Evolutionary conservation across 53 echinoderm and acorn worm genomes (phyloP), one percentile per base, ranked within the genome.

Genomic region (Paracentrotus lividus): DNA sequence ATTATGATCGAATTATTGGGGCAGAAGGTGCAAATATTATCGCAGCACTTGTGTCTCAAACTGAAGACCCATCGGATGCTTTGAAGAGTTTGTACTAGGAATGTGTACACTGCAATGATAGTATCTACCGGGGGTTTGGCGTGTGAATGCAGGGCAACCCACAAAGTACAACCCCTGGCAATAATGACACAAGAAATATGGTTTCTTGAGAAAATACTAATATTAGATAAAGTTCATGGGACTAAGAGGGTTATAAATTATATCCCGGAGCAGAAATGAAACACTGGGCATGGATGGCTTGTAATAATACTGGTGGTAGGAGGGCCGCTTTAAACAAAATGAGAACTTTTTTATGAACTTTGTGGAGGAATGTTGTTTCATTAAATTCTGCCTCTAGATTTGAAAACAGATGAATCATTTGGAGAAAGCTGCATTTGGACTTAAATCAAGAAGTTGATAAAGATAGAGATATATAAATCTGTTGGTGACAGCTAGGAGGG

Each of bases 331-430:
- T 26, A 45, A 81, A 81, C n/a, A 10, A 81, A n/a, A 72, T 14
- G 40, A 72, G 16, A 81, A 47, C 26, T 47, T 81, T 76, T 76
- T 45, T 81, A 81, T 81, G 81, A 81, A 81, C 26, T 81, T 81
- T 45, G 45, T 81, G 81, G 81, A 47, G 81, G 87, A 87, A 87
- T 87, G 87, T 87, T 87, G 54, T 87, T 87, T 87, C 87, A 87
- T 55, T 55, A 55, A 32, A 57, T 57, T 55, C 57, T 87, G 87
- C 87, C 87, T 57, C 87, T 57, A 87, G 87, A 87, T 57, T 55
- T 87, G 55, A 87, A 87, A 87, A 87, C 56, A 87, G 87, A 87
- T 87, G 87, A 87, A 87, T 87, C 87, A 87, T 29, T 36, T 2
- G 57, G 36, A 21, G n/a, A 87, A 54, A 57, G 36, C 55, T 18